A percentile compares a stretch with the other conserved stretches of the same genome.
Evolutionary conservation across 2,113 vertebrate genomes (phyloP).

Genomic region (Centropristis striata): DNA sequence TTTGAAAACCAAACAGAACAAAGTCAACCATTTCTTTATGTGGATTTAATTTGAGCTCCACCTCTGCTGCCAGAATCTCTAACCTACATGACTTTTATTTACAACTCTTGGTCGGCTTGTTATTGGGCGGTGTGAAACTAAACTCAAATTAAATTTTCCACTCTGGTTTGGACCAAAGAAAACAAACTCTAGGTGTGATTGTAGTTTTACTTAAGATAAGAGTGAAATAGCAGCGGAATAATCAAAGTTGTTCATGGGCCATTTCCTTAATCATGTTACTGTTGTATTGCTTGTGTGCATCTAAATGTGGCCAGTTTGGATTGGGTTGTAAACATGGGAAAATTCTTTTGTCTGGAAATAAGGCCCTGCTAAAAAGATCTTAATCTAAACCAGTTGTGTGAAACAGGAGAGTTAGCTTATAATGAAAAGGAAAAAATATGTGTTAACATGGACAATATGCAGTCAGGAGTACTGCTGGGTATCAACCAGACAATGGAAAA

Average conservation of each 20-base stretch:
- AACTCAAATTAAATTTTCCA: slow-evolving; percentile 70
- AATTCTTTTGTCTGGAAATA: slow-evolving; percentile 53
- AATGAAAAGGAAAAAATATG: neutral
- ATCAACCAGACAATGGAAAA: slow-evolving; percentile 12
- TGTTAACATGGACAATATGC: neutral
- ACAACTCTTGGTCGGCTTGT: slow-evolving; percentile 55
- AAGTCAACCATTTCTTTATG: slow-evolving; percentile 41
- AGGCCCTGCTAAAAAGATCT: slow-evolving; percentile 49
- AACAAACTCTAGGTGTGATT: slow-evolving; percentile 78
- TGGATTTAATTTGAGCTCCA: slow-evolving; percentile 54
- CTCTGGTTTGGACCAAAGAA: slow-evolving; percentile 61
- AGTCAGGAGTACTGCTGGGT: slow-evolving; percentile 10
- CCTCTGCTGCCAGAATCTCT: slow-evolving; percentile 54
- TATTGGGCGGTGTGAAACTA: slow-evolving; percentile 58
- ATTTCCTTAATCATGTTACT: slow-evolving; percentile 68
- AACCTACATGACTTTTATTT: slow-evolving; percentile 61
- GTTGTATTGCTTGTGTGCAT: slow-evolving; percentile 31
- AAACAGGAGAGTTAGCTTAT: slow-evolving; percentile 38
- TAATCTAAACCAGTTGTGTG: slow-evolving; percentile 61
- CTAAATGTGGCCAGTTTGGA: slow-evolving; percentile 34
- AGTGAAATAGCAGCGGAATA: slow-evolving; percentile 42
- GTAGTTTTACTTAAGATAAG: slow-evolving; percentile 66
- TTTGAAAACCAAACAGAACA: slow-evolving; percentile 35
- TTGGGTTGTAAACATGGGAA: slow-evolving; percentile 67
- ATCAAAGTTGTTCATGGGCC: slow-evolving; percentile 61